Conservation (phyloP, 2,888 invertebrate species). For the Epirrhoe alternata region DNA sequence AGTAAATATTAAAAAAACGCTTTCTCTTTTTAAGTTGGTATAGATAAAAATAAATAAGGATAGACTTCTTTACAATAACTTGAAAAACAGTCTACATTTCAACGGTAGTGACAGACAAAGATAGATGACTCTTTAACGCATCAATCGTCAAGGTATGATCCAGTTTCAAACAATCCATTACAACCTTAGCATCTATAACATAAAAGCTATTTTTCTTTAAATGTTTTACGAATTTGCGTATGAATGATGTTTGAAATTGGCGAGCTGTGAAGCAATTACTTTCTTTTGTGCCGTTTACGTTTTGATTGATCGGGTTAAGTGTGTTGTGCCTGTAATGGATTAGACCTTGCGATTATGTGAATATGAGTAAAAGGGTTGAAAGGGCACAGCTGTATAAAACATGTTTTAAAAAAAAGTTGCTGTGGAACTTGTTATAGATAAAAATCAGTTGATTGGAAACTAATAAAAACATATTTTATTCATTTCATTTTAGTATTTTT, state of each 20-base stretch:
- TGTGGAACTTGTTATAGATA: background rate
- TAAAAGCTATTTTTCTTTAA: conserved; percentile 18
- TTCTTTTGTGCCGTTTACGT: conserved; percentile 31
- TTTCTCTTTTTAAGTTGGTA: too few relatives aligned
- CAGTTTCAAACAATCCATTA: conserved; percentile 18
- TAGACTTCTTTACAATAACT: background rate
- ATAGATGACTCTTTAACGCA: conserved; percentile 35
- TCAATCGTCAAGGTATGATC: conserved; percentile 36
- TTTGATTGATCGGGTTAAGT: conserved; percentile 41
- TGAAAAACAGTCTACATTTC: conserved; percentile 26
- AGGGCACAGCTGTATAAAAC: conserved; percentile 5
- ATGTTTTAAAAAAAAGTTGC: background rate
- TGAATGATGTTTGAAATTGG: conserved; percentile 31
- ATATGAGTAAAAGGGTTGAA: conserved; percentile 13
- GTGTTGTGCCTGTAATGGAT: conserved; percentile 35
- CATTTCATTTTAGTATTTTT: too few relatives aligned
- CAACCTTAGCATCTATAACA: background rate
- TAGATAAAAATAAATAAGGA: too few relatives aligned
- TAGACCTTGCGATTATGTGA: conserved; percentile 20
- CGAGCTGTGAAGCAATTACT: conserved; percentile 36
- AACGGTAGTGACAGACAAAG: conserved; percentile 34
- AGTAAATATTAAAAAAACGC: too few relatives aligned
- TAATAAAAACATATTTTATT: background rate
- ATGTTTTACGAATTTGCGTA: conserved; percentile 27
- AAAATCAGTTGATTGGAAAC: background rate